Base-by-base conservation (phyloP, 2,888 invertebrate species). In the Microplitis deprimator region DNA sequence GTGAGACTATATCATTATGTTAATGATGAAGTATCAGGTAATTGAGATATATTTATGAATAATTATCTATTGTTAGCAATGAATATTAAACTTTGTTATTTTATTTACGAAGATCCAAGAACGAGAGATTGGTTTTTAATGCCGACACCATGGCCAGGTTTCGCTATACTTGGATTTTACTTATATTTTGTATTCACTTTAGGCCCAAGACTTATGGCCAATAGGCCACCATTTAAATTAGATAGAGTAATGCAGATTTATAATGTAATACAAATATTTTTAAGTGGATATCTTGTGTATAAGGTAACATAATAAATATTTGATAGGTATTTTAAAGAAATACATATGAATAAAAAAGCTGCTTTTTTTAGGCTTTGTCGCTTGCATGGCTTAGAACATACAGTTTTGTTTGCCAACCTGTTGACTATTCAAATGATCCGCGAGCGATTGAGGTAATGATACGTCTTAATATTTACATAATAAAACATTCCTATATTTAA, bases 131-230 rank as follows among this genome's bases (percentile, higher is more conserved):
- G 93, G 92, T 92, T 93, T 3, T 87, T 96, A 60, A 92, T 95
- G 84, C 91, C 92, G 0, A 92, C 93, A 59, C 94, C 96, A 3
- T 92, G 93, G 86, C 93, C 94, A 75, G 91, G 92, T 0, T 2
- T 94, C 5, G 77, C 90, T 0, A 69, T 89, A 0, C 81, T 95
- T 16, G 88, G 93, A 6, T 88, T 89, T 0, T 97, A 97, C 87
- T 90, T 96, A 13, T 91, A 93, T 83, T 93, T 96, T 83, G 94
- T 96, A 0, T 90, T 93, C 38, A 92, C 92, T 84, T 91, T 93
- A 86, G 96, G 96, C 0, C 96, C 96, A 0, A 90, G 91, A 64
- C 91, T 93, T 86, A 96, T 96, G 96, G 91, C 92, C 76, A 91
- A 93, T 77, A 91, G 94, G 20, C 87, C 90, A 70, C 93, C 96